These are phyloP conservation scores for Pantelozetes paolii DNA, from an alignment of 2,888 invertebrate species.

Conservation along the genomic window DNA sequence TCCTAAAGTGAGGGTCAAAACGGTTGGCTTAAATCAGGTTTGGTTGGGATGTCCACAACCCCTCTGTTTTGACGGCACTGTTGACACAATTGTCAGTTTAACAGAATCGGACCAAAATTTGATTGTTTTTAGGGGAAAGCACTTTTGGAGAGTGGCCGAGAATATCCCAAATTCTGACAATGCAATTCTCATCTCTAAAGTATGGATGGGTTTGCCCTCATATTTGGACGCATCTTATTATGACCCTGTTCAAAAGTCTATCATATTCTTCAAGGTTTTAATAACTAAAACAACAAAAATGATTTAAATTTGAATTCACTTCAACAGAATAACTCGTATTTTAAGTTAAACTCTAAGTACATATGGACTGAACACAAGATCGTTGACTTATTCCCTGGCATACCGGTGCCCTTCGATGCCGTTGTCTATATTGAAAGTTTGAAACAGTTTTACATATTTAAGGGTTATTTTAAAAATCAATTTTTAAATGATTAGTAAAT, in stretches of 20 bases:
- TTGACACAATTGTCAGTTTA: not conserved
- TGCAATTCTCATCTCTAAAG: not conserved
- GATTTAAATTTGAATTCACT: no score
- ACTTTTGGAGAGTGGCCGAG: not conserved
- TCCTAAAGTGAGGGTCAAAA: not conserved
- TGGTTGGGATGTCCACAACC: slow-evolving; percentile 12
- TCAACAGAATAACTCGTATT: not conserved
- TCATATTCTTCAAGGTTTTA: not conserved
- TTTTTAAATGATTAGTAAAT: not conserved
- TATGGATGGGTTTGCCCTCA: not conserved
- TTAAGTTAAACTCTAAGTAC: not conserved
- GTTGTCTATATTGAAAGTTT: not conserved
- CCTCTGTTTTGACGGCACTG: not conserved
- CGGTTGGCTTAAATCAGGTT: not conserved
- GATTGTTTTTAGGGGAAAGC: not conserved
- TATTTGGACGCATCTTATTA: slow-evolving; percentile 3
- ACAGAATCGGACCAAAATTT: not conserved
- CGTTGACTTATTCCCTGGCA: not conserved
- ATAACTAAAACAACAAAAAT: not conserved
- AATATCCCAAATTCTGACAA: not conserved
- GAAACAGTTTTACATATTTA: not conserved
- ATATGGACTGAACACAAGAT: not conserved
- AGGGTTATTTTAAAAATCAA: not conserved
- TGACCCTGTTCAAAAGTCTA: not conserved
- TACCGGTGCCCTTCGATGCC: not conserved